Evolutionary conservation across 2,113 vertebrate genomes (phyloP).

Genomic region (Epinephelus moara): DNA sequence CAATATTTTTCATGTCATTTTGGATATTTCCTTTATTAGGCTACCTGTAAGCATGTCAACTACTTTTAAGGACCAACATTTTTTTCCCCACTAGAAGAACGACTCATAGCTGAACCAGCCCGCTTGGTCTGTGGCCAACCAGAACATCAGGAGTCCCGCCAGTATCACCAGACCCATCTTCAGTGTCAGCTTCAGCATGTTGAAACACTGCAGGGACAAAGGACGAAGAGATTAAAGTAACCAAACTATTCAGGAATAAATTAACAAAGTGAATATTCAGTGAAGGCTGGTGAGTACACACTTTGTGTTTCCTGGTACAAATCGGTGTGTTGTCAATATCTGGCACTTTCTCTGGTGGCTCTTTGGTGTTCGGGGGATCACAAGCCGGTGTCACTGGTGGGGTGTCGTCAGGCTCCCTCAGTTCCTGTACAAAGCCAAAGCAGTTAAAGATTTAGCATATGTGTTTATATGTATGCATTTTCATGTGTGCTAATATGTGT

Average conservation of each 20-base stretch:
- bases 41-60: not conserved
- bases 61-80: not conserved
- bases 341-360: constrained; percentile 21
- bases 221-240: not conserved
- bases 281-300: constrained; percentile 9
- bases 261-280: not conserved
- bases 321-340: constrained; percentile 19
- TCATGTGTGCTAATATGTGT: not conserved
- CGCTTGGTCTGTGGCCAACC: constrained; percentile 71
- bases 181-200: constrained; percentile 64
- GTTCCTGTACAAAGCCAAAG: constrained; percentile 53
- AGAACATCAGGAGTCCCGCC: constrained; percentile 78
- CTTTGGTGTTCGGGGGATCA: constrained; percentile 12
- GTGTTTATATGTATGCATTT: not conserved
- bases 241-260: not conserved
- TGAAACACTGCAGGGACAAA: constrained; percentile 61
- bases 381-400: constrained; percentile 2
- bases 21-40: not conserved
- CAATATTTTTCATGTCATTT: not conserved
- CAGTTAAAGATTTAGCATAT: not conserved
- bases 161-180: constrained; percentile 63
- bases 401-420: constrained; percentile 54
- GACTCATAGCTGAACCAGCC: constrained; percentile 51
- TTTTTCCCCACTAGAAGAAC: constrained; percentile 17
- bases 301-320: constrained; percentile 52